These are phyloP conservation scores for Idaea dimidiata DNA, from an alignment of 2,888 invertebrate genomes.

Conservation along the genomic window DNA sequence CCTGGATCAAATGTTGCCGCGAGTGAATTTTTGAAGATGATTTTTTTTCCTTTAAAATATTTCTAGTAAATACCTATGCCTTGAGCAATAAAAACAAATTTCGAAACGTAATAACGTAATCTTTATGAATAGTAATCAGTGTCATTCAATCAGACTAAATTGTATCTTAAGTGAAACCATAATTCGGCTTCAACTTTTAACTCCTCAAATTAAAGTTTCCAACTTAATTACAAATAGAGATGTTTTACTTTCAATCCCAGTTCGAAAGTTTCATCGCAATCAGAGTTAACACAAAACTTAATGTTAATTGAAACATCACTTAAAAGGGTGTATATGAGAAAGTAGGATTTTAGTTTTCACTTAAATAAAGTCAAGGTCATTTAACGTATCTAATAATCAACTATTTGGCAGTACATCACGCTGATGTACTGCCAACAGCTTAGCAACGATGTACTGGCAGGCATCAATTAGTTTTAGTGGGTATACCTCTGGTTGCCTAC, in stretches of 20 bases:
- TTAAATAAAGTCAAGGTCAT: no score
- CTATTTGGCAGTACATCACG: no score
- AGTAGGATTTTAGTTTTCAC: background rate
- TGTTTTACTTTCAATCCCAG: background rate
- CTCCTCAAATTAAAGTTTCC: background rate
- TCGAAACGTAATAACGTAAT: background rate
- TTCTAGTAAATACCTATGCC: no score
- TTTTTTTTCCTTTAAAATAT: no score
- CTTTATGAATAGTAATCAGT: background rate
- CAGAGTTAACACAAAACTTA: background rate
- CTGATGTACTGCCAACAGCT: no score
- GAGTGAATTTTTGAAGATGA: no score
- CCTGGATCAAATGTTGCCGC: no score
- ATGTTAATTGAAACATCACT: background rate
- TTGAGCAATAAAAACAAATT: no score
- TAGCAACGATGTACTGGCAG: no score
- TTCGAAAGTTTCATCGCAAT: background rate
- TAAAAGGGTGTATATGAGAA: background rate
- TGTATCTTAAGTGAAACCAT: background rate
- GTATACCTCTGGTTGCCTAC: no score
- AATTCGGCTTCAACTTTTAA: background rate
- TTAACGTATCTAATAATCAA: no score
- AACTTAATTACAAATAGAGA: conserved; percentile 1
- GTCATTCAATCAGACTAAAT: background rate
- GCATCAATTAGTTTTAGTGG: no score